Conservation (phyloP, 2,888 invertebrate genomes). For the Ommatoiulus sabulosus region DNA sequence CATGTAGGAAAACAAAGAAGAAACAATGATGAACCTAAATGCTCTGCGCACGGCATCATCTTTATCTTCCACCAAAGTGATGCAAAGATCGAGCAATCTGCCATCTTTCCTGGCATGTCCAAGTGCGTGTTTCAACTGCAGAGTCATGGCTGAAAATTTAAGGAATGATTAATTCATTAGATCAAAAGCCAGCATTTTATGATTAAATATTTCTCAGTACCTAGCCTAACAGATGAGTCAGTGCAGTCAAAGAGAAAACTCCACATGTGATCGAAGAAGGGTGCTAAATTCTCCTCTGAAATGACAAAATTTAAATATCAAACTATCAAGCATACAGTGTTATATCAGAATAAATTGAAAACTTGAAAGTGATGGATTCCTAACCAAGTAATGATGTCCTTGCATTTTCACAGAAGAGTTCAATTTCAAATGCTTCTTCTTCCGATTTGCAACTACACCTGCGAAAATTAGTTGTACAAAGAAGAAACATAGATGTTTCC, state of each 20-base stretch:
- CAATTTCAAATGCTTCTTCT: neutral
- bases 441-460: neutral
- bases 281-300: neutral
- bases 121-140: conserved; percentile 37
- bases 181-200: no score
- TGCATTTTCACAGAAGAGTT: neutral
- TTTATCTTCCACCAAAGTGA: conserved; percentile 46
- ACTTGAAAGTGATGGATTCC: neutral
- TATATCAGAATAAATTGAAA: neutral
- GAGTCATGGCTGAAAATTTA: neutral
- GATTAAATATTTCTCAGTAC: neutral
- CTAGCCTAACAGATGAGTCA: neutral
- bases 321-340: neutral
- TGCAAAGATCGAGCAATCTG: conserved; percentile 22
- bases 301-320: neutral
- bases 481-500: no score
- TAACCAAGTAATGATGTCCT: neutral
- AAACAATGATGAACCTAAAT: conserved; percentile 41
- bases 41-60: conserved; percentile 39
- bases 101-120: neutral
- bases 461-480: no score
- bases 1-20: neutral
- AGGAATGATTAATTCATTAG: no score
- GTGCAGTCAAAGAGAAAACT: neutral
- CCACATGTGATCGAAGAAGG: neutral